These are phyloP conservation scores for Hirtodrosophila histrioides DNA, from an alignment of 2,888 invertebrate species.

Conservation along the genomic window DNA sequence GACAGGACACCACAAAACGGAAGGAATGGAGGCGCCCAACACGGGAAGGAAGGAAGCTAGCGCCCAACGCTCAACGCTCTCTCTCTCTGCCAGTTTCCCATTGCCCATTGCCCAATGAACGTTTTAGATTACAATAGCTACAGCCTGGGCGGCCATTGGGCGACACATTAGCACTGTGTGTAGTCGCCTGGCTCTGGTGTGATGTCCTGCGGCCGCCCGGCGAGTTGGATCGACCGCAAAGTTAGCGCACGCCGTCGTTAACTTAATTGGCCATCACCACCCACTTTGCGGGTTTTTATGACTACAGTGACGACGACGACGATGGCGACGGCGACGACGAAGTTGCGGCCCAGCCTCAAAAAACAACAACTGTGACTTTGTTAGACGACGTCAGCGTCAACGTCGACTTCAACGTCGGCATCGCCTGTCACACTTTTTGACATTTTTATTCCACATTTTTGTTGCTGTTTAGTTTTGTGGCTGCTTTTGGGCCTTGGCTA, in stretches of 20 bases:
- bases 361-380: conserved; percentile 45
- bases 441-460: conserved; percentile 76
- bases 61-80: conserved; percentile 30
- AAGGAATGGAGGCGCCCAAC: conserved; percentile 25
- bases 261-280: conserved; percentile 78
- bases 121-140: conserved; percentile 81
- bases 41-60: conserved; percentile 63
- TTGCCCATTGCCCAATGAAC: conserved; percentile 60
- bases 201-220: conserved; percentile 33
- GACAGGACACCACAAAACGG: conserved; percentile 1
- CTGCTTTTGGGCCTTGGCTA: conserved; percentile 17
- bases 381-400: conserved; percentile 38
- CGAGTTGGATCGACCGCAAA: conserved; percentile 67
- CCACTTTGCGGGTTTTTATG: conserved; percentile 78
- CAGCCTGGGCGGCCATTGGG: conserved; percentile 42
- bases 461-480: conserved; percentile 53
- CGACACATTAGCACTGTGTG: conserved; percentile 56
- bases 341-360: conserved; percentile 34
- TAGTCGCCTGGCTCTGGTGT: conserved; percentile 11
- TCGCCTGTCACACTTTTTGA: conserved; percentile 76
- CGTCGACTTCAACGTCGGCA: conserved; percentile 24
- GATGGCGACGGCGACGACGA: conserved; percentile 19
- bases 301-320: conserved; percentile 39
- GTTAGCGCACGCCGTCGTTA: conserved; percentile 76
- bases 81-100: conserved; percentile 35